phyloP scores from a whole-genome alignment of 2,888 invertebrate species.

The Barypeithes pellucidus region DNA sequence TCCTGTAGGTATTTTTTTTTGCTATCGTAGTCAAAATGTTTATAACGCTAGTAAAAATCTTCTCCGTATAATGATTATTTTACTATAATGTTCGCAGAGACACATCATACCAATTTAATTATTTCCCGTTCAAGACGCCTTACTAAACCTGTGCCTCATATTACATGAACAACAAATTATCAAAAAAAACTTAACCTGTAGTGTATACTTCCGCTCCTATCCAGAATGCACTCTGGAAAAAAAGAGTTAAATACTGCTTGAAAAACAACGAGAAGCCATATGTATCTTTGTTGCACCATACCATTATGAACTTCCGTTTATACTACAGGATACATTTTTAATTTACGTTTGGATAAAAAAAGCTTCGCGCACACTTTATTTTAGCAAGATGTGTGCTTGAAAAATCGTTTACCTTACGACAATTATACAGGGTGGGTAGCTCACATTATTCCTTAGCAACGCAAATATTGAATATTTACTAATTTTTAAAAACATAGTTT shows the following conservation, averaged over 20 bases:
- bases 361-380: conserved; percentile 47
- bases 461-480: too few species aligned
- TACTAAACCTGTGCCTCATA: conserved; percentile 25
- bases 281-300: conserved; percentile 34
- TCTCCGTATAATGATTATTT: too few species aligned
- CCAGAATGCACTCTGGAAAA: conserved; percentile 34
- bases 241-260: conserved; percentile 28
- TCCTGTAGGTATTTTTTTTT: too few species aligned
- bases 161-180: conserved; percentile 17
- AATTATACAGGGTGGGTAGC: conserved; percentile 6
- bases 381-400: conserved; percentile 35
- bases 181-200: conserved; percentile 24
- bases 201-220: conserved; percentile 33
- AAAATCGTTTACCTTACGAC: conserved; percentile 14
- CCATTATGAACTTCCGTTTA: conserved; percentile 41
- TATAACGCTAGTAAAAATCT: too few species aligned
- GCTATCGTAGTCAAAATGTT: too few species aligned
- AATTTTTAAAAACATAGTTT: too few species aligned
- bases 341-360: conserved; percentile 42
- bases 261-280: conserved; percentile 26
- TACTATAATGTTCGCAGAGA: too few species aligned
- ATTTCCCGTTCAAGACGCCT: conserved; percentile 1
- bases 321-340: conserved; percentile 50
- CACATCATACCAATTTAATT: conserved; percentile 1
- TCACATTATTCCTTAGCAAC: too few species aligned